A percentile compares a stretch with the other conserved stretches of the same genome.
These are phyloP conservation scores for Australoheros scitulus DNA, from an alignment of 2,113 vertebrate genomes.

Conservation along the genomic window DNA sequence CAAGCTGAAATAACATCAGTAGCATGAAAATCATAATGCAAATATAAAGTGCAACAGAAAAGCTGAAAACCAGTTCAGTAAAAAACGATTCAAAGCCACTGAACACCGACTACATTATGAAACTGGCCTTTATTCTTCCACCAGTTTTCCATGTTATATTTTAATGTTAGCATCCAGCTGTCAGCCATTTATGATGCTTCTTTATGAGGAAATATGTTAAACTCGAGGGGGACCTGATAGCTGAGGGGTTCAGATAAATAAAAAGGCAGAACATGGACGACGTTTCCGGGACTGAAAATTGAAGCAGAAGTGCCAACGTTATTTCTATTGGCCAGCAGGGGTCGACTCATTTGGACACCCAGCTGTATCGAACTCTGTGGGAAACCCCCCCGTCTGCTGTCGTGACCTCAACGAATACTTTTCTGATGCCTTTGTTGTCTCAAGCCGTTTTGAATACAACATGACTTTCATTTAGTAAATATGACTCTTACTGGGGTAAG, in stretches of 20 bases:
- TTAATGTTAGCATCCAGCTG: too few species aligned
- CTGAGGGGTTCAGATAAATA: neutral
- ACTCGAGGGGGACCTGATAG: neutral
- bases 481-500: too few species aligned
- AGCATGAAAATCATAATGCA: neutral
- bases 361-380: too few species aligned
- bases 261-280: neutral
- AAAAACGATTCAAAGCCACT: fast-evolving
- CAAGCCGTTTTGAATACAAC: too few species aligned
- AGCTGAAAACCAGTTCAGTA: neutral
- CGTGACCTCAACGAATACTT: too few species aligned
- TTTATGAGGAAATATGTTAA: neutral
- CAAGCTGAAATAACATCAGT: neutral
- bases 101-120: neutral
- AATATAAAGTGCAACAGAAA: neutral
- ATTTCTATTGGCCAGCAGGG: neutral
- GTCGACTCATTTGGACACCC: neutral
- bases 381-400: too few species aligned
- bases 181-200: neutral
- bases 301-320: neutral
- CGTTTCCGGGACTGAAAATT: neutral
- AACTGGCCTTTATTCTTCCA: neutral
- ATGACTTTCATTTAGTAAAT: too few species aligned
- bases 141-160: neutral
- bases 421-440: too few species aligned